These are phyloP conservation scores for Hyphantria cunea DNA, from an alignment of 1,140 invertebrate species.

Conservation along the genomic window DNA sequence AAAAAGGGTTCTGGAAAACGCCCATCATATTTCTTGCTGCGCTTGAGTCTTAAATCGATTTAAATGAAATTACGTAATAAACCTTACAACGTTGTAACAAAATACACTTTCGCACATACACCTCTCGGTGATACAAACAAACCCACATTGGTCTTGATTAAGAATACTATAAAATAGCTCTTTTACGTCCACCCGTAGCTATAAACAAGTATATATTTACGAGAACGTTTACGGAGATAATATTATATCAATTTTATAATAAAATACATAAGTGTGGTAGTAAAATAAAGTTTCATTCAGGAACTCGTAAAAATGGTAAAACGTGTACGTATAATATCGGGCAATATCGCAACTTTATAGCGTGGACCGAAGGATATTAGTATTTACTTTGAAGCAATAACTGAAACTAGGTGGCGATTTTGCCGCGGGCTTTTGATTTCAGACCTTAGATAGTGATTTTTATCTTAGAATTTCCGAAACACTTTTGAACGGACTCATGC, in stretches of 20 bases:
- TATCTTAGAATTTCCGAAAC: constrained; percentile 19
- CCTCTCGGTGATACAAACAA: neutral
- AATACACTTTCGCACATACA: neutral
- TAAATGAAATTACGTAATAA: neutral
- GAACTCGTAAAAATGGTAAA: constrained; percentile 34
- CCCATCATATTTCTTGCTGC: neutral
- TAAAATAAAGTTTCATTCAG: constrained; percentile 35
- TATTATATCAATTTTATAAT: constrained; percentile 28
- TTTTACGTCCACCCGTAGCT: constrained; percentile 9
- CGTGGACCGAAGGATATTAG: constrained; percentile 31
- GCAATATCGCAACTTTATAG: constrained; percentile 37
- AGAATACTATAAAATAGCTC: constrained; percentile 20
- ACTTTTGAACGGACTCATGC: too few species aligned
- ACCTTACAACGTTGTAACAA: constrained; percentile 2
- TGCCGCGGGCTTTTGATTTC: constrained; percentile 15
- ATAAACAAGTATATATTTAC: constrained; percentile 31
- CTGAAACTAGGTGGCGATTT: constrained; percentile 28
- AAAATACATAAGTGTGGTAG: constrained; percentile 14
- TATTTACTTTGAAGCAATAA: constrained; percentile 40
- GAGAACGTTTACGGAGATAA: constrained; percentile 14
- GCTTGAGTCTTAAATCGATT: neutral
- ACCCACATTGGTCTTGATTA: constrained; percentile 14
- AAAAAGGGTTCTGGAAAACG: neutral
- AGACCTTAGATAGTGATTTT: constrained; percentile 19
- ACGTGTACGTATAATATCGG: constrained; percentile 30